Evolutionary conservation across 2,888 invertebrate species (phyloP).

Genomic region (Tetranychus piercei): DNA sequence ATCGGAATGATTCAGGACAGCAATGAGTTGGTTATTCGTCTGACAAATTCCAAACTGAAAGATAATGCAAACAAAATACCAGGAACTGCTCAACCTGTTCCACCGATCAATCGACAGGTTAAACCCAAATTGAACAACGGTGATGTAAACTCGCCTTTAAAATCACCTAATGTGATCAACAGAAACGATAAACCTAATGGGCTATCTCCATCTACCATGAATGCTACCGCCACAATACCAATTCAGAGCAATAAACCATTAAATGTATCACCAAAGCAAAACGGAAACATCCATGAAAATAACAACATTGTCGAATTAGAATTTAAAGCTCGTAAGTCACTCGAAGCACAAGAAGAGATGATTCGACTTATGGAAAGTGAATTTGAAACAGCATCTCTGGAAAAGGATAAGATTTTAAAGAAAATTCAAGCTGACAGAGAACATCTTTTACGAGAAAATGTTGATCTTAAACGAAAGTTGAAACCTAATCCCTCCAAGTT

Average conservation of each 20-base stretch:
- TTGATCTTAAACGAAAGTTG: background rate
- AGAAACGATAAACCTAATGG: background rate
- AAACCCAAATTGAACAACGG: constrained; percentile 8
- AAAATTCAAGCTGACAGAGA: background rate
- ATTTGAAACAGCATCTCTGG: background rate
- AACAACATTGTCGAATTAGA: background rate
- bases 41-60: background rate
- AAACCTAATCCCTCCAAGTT: background rate
- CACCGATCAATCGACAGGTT: background rate
- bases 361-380: background rate
- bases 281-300: background rate
- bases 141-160: background rate
- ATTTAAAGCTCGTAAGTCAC: constrained; percentile 5
- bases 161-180: background rate
- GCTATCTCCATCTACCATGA: background rate
- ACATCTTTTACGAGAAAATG: background rate
- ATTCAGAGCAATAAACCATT: background rate
- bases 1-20: background rate
- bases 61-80: constrained; percentile 7
- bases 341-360: constrained; percentile 12
- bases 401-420: background rate
- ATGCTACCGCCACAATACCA: background rate
- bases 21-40: background rate
- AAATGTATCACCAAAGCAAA: background rate
- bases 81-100: constrained; percentile 10